Percentiles rank a stretch among this genome's conserved stretches.
phyloP scores from a whole-genome alignment of 2,888 invertebrate species.

The Masnerella sp. region DNA sequence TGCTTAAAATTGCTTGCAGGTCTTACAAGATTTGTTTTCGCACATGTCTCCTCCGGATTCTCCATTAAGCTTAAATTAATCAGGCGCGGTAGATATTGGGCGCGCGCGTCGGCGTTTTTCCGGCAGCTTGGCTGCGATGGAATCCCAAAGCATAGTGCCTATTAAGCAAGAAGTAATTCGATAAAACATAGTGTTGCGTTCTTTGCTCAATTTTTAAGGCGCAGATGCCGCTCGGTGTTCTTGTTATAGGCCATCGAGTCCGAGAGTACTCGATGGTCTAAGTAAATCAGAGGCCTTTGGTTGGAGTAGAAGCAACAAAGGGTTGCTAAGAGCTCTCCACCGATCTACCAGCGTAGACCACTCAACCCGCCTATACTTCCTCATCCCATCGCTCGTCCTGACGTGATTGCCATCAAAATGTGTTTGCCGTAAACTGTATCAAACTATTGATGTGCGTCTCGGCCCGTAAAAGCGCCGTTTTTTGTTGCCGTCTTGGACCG shows the following conservation, averaged over 20 bases:
- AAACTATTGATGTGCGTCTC: constrained; percentile 71
- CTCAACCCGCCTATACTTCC: constrained; percentile 67
- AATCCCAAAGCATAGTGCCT: constrained; percentile 43
- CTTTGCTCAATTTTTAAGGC: constrained; percentile 52
- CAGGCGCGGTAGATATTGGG: neutral
- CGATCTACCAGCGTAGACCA: constrained; percentile 66
- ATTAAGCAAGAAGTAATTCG: constrained; percentile 56
- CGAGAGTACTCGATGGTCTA: constrained; percentile 73
- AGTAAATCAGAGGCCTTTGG: constrained; percentile 75
- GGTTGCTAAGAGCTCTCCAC: constrained; percentile 76
- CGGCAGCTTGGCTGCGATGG: constrained; percentile 7
- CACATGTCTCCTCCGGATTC: too few relatives aligned
- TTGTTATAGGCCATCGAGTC: constrained; percentile 69
- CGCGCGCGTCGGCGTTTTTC: constrained; percentile 11
- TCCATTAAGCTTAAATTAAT: constrained; percentile 27
- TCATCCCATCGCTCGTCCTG: constrained; percentile 68
- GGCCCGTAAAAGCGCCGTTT: constrained; percentile 66
- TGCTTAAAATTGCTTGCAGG: too few relatives aligned
- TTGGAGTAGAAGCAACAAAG: constrained; percentile 74
- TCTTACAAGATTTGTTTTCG: too few relatives aligned
- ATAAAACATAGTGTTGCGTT: constrained; percentile 52
- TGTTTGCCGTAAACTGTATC: constrained; percentile 77
- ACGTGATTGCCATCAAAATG: constrained; percentile 77
- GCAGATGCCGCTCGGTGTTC: constrained; percentile 50
- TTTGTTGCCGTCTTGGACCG: too few relatives aligned